Base-by-base conservation (phyloP, 2,888 invertebrate species). In the Yponomeuta cagnagella region DNA sequence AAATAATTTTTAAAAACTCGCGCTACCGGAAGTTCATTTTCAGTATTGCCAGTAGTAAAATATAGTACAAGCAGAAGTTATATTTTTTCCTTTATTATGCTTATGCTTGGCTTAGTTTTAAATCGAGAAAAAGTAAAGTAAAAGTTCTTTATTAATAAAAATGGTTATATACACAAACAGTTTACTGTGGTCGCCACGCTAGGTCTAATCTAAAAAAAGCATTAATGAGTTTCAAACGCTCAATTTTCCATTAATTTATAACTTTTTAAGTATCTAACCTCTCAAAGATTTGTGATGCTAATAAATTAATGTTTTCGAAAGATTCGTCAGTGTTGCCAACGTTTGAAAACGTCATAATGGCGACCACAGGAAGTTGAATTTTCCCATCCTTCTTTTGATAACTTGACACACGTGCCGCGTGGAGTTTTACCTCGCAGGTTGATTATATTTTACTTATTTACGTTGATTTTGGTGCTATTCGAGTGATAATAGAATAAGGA, bases 331-430 rank as follows among this genome's bases (percentile, higher is more conserved):
- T 43, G 70, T 63, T 70, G 70, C 70, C 63, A 63, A 43, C 9
- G 43, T 69, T 15, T 10, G 37, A n/a, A 69, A 58, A n/a, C 23
- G 12, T 63, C 70, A 84, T 86, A 77, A 89, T 89, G 88, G 89
- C 87, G 81, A 82, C 78, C 75, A 79, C 79, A 88, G 89, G 90
- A 90, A 89, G 82, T 85, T 77, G 80, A 78, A 78, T 79, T 80
- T 84, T 79, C 78, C 79, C 86, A 85, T 87, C 87, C 80, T 86
- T 88, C 89, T 90, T 92, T 91, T 88, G 82, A 88, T 83, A 88
- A 87, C 83, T 89, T 90, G 89, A 88, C 90, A 90, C 91, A 91
- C 92, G 92, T 92, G 92, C 89, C 89, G 93, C 93, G 93, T 92
- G 93, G 92, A 92, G 89, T 90, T 86, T 88, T 85, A 75, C 86